Percentiles rank a stretch among this genome's conserved stretches.
Conservation (phyloP, 2,797 vertebrate species). For the Sphenopsis melanotis region DNA sequence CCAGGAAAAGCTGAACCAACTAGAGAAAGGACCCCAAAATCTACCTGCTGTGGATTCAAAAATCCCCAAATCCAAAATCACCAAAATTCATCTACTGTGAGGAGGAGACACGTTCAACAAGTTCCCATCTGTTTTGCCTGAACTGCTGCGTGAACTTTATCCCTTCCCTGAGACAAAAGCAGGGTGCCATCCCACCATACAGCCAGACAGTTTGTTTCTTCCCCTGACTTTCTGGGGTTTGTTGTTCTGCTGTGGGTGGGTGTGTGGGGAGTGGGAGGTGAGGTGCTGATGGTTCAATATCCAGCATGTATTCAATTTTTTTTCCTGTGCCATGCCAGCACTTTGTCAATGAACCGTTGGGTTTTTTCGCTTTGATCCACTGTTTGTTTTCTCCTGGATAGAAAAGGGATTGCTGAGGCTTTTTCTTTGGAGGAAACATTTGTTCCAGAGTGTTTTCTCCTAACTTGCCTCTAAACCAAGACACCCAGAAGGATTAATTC, state of each 20-base stretch:
- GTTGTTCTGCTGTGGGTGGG: neutral
- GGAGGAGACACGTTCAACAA: neutral
- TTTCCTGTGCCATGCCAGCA: rapidly evolving
- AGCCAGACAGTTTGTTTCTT: neutral
- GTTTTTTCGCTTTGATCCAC: neutral
- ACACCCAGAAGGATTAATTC: neutral
- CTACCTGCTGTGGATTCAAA: neutral
- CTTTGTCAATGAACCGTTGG: too few relatives aligned
- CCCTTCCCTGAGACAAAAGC: neutral
- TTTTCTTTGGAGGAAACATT: neutral
- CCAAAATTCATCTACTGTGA: neutral
- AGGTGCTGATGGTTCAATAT: neutral
- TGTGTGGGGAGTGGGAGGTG: too few relatives aligned
- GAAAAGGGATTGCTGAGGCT: neutral
- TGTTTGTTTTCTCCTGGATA: neutral
- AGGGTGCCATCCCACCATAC: too few relatives aligned
- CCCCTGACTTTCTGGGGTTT: too few relatives aligned
- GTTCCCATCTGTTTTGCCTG: neutral
- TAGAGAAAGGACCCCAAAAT: neutral
- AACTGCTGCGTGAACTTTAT: neutral
- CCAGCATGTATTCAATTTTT: neutral
- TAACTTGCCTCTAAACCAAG: neutral
- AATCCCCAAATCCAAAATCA: neutral
- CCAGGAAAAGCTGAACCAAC: neutral
- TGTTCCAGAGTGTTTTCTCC: neutral